Evolutionary conservation across 2,797 vertebrate species (phyloP), one percentile per base, ranked within the genome.

Genomic region (Amazona ochrocephala): DNA sequence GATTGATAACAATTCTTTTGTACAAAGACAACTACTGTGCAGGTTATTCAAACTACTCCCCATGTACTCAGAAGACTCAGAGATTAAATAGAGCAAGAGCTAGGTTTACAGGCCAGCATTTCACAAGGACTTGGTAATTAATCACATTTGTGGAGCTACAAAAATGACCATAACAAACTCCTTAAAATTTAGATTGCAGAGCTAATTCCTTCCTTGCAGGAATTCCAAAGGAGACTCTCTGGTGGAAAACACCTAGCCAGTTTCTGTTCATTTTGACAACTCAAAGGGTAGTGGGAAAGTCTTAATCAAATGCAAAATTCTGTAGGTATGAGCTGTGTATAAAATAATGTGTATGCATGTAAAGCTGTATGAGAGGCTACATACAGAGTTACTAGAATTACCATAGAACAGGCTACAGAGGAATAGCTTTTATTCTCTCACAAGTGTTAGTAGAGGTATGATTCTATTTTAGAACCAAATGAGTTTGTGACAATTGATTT

Each of bases 401-500:
- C 12, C 34, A 67, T 7, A 29, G 60, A 80, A 48, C 19, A 68
- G 58, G 53, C 54, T 90, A 66, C 41, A 75, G 51, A 87, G 73
- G 74, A 41, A 64, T 7, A 64, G 78, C 47, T 92, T 90, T 80
- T 84, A 65, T 79, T 75, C 26, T 86, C n/a, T 79, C 17, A 6
- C 30, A 80, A 67, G 51, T 58, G 34, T 67, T 71, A 61, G 65
- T 22, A 81, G 65, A 56, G 62, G 23, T 62, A 27, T 77, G 64
- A 95, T 93, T 80, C 62, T 77, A 76, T 65, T 90, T 84, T 83
- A 83, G 80, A 94, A 51, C 42, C 79, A 84, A 81, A 92, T 77
- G 72, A 85, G 58, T 91, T 88, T 88, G 72, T 74, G 54, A 71
- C 73, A 95, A 89, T 66, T 81, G 73, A 84, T 96, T 78, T 90